Conservation (phyloP, 2,113 vertebrate genomes). For the Centrocercus urophasianus region DNA sequence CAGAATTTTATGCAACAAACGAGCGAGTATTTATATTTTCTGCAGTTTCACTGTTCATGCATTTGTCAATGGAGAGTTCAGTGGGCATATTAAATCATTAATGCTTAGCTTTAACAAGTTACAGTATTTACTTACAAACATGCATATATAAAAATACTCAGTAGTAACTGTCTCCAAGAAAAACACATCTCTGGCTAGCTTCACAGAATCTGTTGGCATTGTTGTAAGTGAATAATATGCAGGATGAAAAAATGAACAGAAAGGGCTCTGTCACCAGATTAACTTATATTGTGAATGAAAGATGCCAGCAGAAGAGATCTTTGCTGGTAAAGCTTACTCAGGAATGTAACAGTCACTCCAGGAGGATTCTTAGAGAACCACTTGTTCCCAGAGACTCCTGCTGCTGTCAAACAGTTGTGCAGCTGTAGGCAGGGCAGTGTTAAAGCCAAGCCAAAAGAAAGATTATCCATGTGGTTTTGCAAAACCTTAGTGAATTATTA, state of each 20-base stretch:
- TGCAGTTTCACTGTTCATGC: neutral
- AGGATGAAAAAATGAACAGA: neutral
- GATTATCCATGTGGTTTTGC: neutral
- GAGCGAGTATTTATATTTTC: no score
- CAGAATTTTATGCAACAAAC: neutral
- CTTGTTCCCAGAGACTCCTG: neutral
- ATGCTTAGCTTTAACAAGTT: neutral
- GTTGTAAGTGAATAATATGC: neutral
- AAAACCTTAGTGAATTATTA: neutral
- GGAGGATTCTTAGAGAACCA: neutral
- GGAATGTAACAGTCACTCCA: neutral
- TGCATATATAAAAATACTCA: neutral
- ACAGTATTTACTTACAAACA: neutral
- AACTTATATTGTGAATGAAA: neutral
- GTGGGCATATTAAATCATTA: neutral
- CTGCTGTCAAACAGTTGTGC: neutral
- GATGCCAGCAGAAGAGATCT: neutral
- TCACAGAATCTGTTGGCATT: neutral
- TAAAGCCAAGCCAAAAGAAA: neutral
- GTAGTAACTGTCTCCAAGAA: neutral
- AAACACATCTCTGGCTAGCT: neutral
- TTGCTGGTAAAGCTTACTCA: neutral
- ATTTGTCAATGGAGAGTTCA: neutral
- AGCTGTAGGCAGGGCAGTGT: neutral
- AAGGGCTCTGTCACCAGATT: neutral